Evolutionary conservation across 1,140 invertebrate species (phyloP).

Genomic region (Apis mellifera): DNA sequence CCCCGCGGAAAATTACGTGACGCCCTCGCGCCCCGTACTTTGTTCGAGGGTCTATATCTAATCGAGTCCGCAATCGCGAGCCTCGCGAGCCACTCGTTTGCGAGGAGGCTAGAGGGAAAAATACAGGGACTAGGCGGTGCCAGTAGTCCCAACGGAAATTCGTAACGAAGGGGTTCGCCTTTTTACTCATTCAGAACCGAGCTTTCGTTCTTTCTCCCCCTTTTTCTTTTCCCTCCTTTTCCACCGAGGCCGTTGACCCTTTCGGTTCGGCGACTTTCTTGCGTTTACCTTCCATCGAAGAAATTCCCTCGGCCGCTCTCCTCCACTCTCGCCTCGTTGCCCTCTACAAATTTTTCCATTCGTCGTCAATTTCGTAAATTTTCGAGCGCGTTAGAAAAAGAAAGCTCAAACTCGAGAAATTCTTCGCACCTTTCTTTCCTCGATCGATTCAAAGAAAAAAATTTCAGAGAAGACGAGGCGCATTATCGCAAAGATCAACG

Average conservation of each 20-base stretch:
- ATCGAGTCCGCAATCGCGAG: constrained; percentile 11
- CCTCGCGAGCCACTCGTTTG: neutral
- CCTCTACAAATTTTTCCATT: too few relatives aligned
- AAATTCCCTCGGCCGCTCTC: neutral
- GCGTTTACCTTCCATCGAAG: constrained; percentile 13
- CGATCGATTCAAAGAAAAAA: neutral
- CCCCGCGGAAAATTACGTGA: constrained; percentile 73
- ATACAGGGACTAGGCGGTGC: neutral
- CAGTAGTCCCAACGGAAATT: constrained; percentile 17
- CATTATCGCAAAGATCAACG: constrained; percentile 54
- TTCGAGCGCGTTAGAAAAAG: too few relatives aligned
- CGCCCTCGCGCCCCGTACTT: constrained; percentile 40
- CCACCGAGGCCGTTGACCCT: neutral
- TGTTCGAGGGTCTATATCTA: constrained; percentile 2
- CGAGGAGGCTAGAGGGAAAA: neutral
- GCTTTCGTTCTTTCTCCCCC: constrained; percentile 4
- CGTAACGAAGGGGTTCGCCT: constrained; percentile 24
- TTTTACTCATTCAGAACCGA: constrained; percentile 15
- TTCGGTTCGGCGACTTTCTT: neutral
- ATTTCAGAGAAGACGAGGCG: too few relatives aligned
- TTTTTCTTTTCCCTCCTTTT: too few relatives aligned
- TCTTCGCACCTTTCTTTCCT: neutral
- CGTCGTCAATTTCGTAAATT: neutral
- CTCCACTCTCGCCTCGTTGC: constrained; percentile 6
- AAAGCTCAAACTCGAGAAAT: neutral